Evolutionary conservation across 2,113 vertebrate genomes (phyloP).

Genomic region (Neotragus moschatus): DNA sequence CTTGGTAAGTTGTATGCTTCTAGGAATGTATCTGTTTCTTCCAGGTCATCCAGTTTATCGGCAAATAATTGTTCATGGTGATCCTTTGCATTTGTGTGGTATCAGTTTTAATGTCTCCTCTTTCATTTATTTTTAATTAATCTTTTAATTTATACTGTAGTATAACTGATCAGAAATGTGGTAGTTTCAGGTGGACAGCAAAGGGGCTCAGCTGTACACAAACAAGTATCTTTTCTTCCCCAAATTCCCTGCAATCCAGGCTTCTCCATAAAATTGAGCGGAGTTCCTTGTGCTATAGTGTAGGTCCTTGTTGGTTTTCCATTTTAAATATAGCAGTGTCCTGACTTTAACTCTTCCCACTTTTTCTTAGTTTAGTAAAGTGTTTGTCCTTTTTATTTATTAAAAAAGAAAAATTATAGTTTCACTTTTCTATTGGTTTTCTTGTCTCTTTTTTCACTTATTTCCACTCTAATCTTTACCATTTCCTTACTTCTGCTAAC

Average conservation of each 20-base stretch:
- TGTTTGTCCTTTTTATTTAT: neutral
- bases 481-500: neutral
- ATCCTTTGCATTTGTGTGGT: neutral
- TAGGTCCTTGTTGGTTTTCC: neutral
- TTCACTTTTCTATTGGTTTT: neutral
- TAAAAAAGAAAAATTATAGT: neutral
- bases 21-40: neutral
- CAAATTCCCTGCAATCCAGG: neutral
- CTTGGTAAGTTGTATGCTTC: neutral
- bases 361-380: neutral
- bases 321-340: neutral
- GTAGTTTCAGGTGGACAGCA: neutral
- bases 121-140: neutral
- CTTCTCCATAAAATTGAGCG: neutral
- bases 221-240: neutral
- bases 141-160: neutral
- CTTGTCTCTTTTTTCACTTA: neutral
- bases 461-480: neutral
- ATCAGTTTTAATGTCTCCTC: neutral
- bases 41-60: neutral
- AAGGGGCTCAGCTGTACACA: neutral
- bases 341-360: neutral
- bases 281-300: neutral
- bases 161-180: neutral
- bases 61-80: neutral